These are phyloP conservation scores for Enteromius mattozi DNA, from an alignment of 2,797 vertebrate species.

Conservation along the genomic window DNA sequence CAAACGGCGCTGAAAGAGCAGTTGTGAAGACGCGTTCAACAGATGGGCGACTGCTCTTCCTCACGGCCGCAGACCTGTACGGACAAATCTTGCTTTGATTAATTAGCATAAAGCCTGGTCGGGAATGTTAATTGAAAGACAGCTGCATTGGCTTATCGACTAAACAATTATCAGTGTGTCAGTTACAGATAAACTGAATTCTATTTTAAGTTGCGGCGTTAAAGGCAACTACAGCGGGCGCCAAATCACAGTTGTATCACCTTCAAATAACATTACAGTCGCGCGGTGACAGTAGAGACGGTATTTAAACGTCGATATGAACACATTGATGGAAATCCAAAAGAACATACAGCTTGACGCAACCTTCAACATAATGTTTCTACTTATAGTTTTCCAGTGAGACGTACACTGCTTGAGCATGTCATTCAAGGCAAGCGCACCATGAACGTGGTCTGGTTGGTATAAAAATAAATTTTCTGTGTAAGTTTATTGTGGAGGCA, in stretches of 20 bases:
- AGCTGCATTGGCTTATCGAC: neutral
- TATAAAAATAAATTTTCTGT: neutral
- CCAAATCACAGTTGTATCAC: slow-evolving; percentile 58
- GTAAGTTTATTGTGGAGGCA: slow-evolving; percentile 5
- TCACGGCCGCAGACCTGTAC: slow-evolving; percentile 34
- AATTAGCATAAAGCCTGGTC: slow-evolving; percentile 3
- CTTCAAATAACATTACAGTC: slow-evolving; percentile 44
- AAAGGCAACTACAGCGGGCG: slow-evolving; percentile 60
- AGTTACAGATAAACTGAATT: neutral
- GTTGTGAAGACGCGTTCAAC: slow-evolving; percentile 72
- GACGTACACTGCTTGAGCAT: neutral
- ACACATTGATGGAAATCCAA: neutral
- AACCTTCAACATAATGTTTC: neutral
- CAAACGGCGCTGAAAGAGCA: slow-evolving; percentile 30
- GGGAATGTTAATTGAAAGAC: slow-evolving; percentile 10
- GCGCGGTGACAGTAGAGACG: slow-evolving; percentile 13
- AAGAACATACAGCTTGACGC: neutral
- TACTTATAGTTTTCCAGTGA: neutral
- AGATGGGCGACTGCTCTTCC: slow-evolving; percentile 70
- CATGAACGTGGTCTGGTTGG: neutral
- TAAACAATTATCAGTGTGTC: slow-evolving; percentile 1
- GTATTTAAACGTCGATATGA: neutral
- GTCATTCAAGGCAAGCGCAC: neutral
- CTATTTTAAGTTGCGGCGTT: slow-evolving; percentile 42
- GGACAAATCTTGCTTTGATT: slow-evolving; percentile 34